phyloP scores from a whole-genome alignment of 2,888 invertebrate species.

The Harpalus rubripes region DNA sequence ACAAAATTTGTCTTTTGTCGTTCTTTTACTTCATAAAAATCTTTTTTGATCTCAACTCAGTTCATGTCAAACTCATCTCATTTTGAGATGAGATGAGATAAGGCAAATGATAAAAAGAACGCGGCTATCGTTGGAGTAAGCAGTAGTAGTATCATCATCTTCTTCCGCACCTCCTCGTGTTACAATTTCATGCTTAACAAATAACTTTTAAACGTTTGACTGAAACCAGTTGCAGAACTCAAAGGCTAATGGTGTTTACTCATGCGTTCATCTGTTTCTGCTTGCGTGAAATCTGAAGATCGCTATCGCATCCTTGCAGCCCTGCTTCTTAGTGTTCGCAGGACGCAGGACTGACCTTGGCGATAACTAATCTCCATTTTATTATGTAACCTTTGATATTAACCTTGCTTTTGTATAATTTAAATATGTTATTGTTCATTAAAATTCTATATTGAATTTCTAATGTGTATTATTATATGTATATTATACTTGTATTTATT shows the following conservation, averaged over 20 bases:
- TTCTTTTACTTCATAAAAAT: too few species aligned
- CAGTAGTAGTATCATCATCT: too few species aligned
- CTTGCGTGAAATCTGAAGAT: conserved; percentile 53
- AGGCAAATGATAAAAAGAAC: too few species aligned
- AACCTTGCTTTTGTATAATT: conserved; percentile 34
- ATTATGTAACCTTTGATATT: conserved; percentile 27
- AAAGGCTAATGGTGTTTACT: conserved; percentile 28
- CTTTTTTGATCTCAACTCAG: too few species aligned
- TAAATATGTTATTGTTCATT: conserved; percentile 35
- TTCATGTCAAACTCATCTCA: too few species aligned
- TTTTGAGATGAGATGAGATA: too few species aligned
- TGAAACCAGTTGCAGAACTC: background rate
- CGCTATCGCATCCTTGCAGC: conserved; percentile 23
- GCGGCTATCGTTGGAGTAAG: too few species aligned
- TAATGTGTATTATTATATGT: background rate
- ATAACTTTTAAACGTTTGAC: background rate
- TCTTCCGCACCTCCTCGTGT: too few species aligned
- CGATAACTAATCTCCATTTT: conserved; percentile 24
- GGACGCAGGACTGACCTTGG: conserved; percentile 20
- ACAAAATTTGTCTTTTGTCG: too few species aligned
- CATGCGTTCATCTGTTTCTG: conserved; percentile 17
- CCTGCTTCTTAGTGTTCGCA: conserved; percentile 1
- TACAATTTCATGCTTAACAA: too few species aligned
- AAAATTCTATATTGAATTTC: background rate
- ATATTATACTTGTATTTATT: background rate